Evolutionary conservation across 2,113 vertebrate genomes (phyloP).

Genomic region (Melospiza georgiana): DNA sequence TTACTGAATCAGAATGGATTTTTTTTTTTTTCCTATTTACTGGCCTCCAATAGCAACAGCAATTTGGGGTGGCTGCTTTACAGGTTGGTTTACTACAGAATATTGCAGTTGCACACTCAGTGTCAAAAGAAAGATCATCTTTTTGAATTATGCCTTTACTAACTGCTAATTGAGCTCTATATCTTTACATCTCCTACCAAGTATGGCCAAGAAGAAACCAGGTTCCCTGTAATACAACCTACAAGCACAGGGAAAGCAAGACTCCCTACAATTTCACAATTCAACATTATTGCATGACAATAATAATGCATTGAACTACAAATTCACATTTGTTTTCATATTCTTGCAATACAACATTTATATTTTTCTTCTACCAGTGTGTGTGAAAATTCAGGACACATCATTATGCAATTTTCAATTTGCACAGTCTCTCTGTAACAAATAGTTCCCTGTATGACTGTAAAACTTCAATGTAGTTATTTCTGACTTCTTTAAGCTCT

Average conservation of each 20-base stretch:
- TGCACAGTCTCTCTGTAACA: background rate
- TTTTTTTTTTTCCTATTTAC: background rate
- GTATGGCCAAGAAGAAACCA: background rate
- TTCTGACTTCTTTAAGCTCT: background rate
- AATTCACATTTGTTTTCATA: background rate
- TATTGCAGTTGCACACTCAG: background rate
- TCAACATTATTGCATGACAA: background rate
- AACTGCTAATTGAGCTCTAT: background rate
- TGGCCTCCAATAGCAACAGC: background rate
- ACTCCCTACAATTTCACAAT: background rate
- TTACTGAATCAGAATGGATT: background rate
- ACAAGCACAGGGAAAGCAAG: background rate
- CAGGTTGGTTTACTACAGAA: background rate
- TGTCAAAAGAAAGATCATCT: background rate
- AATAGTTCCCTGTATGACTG: background rate
- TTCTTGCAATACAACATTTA: background rate
- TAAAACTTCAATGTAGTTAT: background rate
- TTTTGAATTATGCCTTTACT: slow-evolving; percentile 10
- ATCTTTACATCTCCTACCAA: background rate
- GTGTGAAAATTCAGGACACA: background rate
- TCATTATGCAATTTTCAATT: background rate
- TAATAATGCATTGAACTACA: background rate
- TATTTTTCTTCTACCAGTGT: background rate
- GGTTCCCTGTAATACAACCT: background rate
- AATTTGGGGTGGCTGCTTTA: background rate